Evolutionary conservation across 2,113 vertebrate genomes (phyloP), one percentile per base, ranked within the genome.

Genomic region (Chamaea fasciata): DNA sequence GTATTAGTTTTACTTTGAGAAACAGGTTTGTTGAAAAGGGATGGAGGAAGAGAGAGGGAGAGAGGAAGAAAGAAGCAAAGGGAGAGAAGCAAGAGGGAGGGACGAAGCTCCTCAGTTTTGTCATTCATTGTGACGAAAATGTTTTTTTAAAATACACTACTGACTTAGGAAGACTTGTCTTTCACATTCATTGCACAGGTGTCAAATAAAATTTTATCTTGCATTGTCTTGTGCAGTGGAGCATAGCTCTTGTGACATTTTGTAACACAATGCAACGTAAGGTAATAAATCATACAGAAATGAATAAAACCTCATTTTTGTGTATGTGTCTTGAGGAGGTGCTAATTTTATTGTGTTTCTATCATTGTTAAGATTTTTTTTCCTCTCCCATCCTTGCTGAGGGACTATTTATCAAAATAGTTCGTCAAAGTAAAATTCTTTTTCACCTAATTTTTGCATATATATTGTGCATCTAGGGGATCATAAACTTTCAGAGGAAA

Each of bases 131-230:
- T 77, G 73, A 90, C 16, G 21, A 75, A 92, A 94, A 96, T 90
- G 46, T 37, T 91, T 28, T 85, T 81, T 90, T 88, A 82, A 95
- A 95, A 86, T 69, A 69, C 76, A 55, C 78, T 75, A 75, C 78
- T 70, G 87, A 75, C 76, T 90, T 68, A 65, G 92, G 35, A 95
- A 94, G 62, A 52, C 68, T 86, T 96, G 89, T 93, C 86, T 97
- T 96, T 97, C 89, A 75, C 94, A 85, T 95, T 93, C 89, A 89
- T 96, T 97, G 87, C 30, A 18, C 94, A 97, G 86, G 94, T 87
- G 94, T 85, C 73, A 95, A 90, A 96, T 96, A 83, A 95, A 92
- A 97, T 96, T 87, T 81, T 60, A 65, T 71, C 79, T 71, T 64
- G 39, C 44, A 7, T 21, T 57, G 87, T 94, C 91, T 96, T 95